Evolutionary conservation across 2,113 vertebrate species (phyloP).

Genomic region (Guaruba guarouba): DNA sequence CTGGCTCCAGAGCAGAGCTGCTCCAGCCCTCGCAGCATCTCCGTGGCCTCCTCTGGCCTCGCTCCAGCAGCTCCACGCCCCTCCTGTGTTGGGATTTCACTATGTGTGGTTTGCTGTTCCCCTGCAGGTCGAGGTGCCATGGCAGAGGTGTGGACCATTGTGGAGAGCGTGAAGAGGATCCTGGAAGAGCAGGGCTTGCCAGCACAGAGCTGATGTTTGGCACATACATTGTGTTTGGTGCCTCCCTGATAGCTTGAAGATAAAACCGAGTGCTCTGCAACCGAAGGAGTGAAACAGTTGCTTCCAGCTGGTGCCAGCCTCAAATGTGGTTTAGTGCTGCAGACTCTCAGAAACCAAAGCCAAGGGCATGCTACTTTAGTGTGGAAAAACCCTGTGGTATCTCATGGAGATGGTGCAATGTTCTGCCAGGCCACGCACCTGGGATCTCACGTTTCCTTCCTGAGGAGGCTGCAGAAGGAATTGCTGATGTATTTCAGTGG

Average conservation of each 20-base stretch:
- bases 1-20: background rate
- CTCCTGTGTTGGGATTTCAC: background rate
- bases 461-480: background rate
- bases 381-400: background rate
- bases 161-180: conserved; percentile 75
- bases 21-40: background rate
- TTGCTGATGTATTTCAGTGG: background rate
- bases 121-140: conserved; percentile 89
- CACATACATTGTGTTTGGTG: background rate
- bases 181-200: conserved; percentile 11
- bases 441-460: background rate
- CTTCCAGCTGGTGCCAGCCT: background rate
- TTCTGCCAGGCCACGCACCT: background rate
- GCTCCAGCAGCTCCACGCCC: background rate
- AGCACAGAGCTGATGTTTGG: conserved; percentile 15
- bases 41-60: background rate
- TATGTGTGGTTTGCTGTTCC: background rate
- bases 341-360: background rate
- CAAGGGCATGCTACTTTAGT: background rate
- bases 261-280: background rate
- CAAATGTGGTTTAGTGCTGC: background rate
- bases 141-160: conserved; percentile 89
- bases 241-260: background rate
- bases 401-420: background rate
- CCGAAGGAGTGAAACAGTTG: background rate